These are phyloP conservation scores for Temnothorax ravouxi DNA, from an alignment of 2,888 invertebrate genomes.

Conservation along the genomic window DNA sequence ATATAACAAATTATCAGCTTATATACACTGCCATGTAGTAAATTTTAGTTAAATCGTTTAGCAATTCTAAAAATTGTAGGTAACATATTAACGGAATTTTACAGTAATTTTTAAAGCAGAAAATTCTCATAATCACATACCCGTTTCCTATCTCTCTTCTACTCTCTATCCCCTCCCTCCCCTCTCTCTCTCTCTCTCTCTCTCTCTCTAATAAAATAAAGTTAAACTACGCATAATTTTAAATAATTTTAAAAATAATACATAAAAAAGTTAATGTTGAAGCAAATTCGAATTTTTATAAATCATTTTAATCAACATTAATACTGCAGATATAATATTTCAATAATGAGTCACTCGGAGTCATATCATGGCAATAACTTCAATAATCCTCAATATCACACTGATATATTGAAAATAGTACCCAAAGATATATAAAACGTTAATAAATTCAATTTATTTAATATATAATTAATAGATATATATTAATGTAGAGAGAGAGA, in stretches of 20 bases:
- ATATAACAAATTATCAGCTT: constrained; percentile 49
- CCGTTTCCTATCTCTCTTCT: neutral
- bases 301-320: neutral
- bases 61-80: constrained; percentile 24
- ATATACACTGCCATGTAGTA: neutral
- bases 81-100: neutral
- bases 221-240: neutral
- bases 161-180: neutral
- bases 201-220: constrained; percentile 5
- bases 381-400: too few relatives aligned
- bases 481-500: neutral
- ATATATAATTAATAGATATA: neutral
- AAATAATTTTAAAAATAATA: neutral
- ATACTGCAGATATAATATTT: neutral
- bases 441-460: neutral
- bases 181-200: neutral
- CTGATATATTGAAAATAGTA: neutral
- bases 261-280: neutral
- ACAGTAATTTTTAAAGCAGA: constrained; percentile 11
- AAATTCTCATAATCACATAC: neutral
- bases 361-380: too few relatives aligned
- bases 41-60: constrained; percentile 24
- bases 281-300: neutral
- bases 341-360: neutral
- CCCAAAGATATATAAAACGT: neutral